Percentiles rank a stretch among this genome's conserved stretches.
Evolutionary conservation across 2,888 invertebrate species (phyloP).

Genomic region (Villa cingulata): DNA sequence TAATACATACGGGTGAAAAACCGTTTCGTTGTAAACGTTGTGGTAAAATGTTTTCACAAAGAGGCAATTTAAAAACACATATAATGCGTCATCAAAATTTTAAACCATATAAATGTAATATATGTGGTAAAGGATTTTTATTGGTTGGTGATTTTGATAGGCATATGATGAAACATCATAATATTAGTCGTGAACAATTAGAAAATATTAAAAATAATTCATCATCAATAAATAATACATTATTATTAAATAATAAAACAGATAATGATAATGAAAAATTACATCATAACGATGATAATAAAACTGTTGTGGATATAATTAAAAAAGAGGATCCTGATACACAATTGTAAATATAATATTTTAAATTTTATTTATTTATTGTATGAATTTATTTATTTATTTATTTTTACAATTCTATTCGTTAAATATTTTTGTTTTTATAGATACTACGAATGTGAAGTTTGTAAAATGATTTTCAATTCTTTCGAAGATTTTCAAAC

Average conservation of each 20-base stretch:
- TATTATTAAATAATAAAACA: too few species aligned
- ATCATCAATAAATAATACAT: too few species aligned
- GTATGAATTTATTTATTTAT: background rate
- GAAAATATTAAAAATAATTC: too few species aligned
- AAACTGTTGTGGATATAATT: background rate
- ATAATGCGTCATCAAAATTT: slow-evolving; percentile 31
- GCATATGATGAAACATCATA: background rate
- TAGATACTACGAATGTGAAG: slow-evolving; percentile 30
- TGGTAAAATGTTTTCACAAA: slow-evolving; percentile 31
- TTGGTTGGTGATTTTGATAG: background rate
- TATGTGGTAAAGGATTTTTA: background rate
- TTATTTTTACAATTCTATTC: background rate
- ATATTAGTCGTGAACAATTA: background rate
- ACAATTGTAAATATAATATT: background rate
- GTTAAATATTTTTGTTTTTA: background rate
- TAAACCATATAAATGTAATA: background rate
- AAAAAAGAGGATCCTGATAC: background rate
- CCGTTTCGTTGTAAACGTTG: slow-evolving; percentile 34
- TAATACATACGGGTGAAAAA: slow-evolving; percentile 33
- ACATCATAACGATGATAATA: background rate
- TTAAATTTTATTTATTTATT: background rate
- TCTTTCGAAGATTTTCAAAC: slow-evolving; percentile 31
- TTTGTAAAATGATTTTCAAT: slow-evolving; percentile 29
- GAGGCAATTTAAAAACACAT: slow-evolving; percentile 34
- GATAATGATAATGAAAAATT: background rate